Evolutionary conservation across 2,113 vertebrate species (phyloP).

Genomic region (Peromyscus polionotus): DNA sequence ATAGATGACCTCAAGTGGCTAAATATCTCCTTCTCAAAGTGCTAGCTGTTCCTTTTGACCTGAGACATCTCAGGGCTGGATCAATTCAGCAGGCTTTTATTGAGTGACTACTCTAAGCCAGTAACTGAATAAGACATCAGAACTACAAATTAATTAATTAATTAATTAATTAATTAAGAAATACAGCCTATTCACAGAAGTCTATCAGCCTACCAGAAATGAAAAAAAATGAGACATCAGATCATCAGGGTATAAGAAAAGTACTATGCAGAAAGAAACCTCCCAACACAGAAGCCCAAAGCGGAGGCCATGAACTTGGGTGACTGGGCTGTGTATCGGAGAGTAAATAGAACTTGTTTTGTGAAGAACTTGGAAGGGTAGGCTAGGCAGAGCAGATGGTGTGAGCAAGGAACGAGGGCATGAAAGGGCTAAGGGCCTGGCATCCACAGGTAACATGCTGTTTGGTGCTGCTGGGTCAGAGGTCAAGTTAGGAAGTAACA

Average conservation of each 20-base stretch:
- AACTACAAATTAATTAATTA: neutral
- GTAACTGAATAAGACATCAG: neutral
- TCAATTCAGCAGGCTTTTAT: constrained; percentile 19
- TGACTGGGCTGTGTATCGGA: neutral
- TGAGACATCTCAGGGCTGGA: constrained; percentile 7
- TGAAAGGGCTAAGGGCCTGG: no score
- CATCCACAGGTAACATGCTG: neutral
- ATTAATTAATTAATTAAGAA: neutral
- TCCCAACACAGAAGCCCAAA: neutral
- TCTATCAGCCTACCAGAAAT: neutral
- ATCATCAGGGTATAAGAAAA: neutral
- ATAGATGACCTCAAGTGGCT: neutral
- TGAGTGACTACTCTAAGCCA: constrained; percentile 56
- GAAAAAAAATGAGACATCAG: neutral
- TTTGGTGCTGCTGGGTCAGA: neutral
- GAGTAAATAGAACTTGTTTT: neutral
- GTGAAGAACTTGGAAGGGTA: neutral
- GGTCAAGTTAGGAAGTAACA: neutral
- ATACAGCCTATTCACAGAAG: neutral
- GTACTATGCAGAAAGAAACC: no score
- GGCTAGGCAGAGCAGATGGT: neutral
- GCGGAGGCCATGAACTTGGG: neutral
- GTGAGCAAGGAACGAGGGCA: neutral
- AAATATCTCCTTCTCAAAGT: constrained; percentile 32
- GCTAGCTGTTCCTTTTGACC: constrained; percentile 38